Conservation (phyloP, 1,140 invertebrate species). For the Panulirus ornatus region DNA sequence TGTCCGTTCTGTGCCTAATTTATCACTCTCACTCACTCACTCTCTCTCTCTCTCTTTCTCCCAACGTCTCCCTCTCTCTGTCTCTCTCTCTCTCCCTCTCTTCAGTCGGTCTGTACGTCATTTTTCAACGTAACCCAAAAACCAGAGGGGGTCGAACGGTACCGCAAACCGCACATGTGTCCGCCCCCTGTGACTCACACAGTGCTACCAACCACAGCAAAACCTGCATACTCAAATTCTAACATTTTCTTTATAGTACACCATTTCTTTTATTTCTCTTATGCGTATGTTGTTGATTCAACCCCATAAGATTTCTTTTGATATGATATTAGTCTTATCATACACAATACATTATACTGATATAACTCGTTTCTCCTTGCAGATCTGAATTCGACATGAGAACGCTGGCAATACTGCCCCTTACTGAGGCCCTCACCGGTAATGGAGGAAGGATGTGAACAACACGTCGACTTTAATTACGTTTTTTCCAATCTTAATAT, state of each 20-base stretch:
- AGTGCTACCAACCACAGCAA: neutral
- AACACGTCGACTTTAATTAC: too few relatives aligned
- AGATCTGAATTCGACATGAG: neutral
- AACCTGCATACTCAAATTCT: too few relatives aligned
- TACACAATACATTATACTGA: too few relatives aligned
- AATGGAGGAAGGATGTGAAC: too few relatives aligned
- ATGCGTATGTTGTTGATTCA: too few relatives aligned
- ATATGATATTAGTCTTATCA: too few relatives aligned
- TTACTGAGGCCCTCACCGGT: too few relatives aligned
- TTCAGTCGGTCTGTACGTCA: constrained; percentile 49
- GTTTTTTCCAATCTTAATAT: too few relatives aligned
- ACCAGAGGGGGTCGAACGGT: constrained; percentile 2
- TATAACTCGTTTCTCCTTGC: too few relatives aligned
- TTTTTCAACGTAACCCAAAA: constrained; percentile 60
- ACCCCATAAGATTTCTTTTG: too few relatives aligned
- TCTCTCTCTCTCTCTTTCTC: constrained; percentile 18
- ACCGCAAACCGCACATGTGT: neutral
- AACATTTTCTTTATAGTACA: too few relatives aligned
- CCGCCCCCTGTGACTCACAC: neutral
- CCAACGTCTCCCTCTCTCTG: constrained; percentile 43
- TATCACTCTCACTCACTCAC: constrained; percentile 43
- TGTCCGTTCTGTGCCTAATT: constrained; percentile 64
- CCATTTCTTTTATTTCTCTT: too few relatives aligned
- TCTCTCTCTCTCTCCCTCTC: constrained; percentile 43
- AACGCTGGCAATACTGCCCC: neutral